Evolutionary conservation across 1,140 invertebrate species (phyloP).

Genomic region (Pseudachorutes palmiensis): DNA sequence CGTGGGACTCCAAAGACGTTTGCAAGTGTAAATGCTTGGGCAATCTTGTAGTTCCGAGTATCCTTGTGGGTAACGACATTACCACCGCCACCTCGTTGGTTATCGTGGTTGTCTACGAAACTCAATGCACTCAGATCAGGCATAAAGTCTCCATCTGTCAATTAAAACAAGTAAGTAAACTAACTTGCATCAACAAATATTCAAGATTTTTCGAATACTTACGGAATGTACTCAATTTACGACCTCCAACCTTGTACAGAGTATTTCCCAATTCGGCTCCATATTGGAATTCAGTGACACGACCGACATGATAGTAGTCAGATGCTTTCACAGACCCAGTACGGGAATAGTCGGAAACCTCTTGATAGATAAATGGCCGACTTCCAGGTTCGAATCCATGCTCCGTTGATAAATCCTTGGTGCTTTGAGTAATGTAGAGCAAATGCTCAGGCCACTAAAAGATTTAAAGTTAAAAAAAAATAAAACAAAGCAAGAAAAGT

Average conservation of each 20-base stretch:
- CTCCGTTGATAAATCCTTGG: constrained; percentile 41
- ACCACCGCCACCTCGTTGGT: constrained; percentile 53
- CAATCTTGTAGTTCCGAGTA: constrained; percentile 54
- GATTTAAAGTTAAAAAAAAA: not conserved
- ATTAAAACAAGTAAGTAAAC: not conserved
- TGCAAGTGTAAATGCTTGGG: constrained; percentile 51
- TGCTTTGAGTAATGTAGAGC: constrained; percentile 40
- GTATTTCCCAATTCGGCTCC: constrained; percentile 21
- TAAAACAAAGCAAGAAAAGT: not conserved
- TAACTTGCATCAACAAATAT: not conserved
- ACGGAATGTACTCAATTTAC: constrained; percentile 5
- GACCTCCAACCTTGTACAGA: constrained; percentile 17
- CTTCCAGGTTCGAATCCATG: constrained; percentile 39
- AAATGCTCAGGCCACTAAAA: constrained; percentile 47
- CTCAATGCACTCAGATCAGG: constrained; percentile 42
- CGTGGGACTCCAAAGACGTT: constrained; percentile 47
- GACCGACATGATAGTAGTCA: constrained; percentile 26
- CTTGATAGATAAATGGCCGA: constrained; percentile 47
- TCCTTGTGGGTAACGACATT: constrained; percentile 54
- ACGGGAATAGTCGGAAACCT: constrained; percentile 50
- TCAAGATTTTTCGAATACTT: not conserved
- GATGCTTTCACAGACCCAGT: constrained; percentile 14
- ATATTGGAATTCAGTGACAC: constrained; percentile 29
- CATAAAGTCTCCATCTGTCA: constrained; percentile 43
- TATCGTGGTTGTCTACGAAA: constrained; percentile 59